A percentile compares a stretch with the other conserved stretches of the same genome.
Evolutionary conservation across 1,140 invertebrate genomes (phyloP).

Genomic region (Himalopsyche phryganea): DNA sequence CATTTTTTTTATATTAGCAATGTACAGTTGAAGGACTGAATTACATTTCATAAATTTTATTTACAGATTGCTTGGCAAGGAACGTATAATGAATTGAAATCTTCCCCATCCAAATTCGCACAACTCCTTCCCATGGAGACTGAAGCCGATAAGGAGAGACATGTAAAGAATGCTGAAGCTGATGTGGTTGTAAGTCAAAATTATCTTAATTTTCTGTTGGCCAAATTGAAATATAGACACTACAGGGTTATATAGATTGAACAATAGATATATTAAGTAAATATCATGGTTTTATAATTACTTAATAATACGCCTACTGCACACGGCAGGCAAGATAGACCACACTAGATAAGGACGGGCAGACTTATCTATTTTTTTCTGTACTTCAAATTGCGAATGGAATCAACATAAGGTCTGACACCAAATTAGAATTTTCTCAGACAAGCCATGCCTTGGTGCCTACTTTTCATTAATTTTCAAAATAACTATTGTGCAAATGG

Average conservation of each 20-base stretch:
- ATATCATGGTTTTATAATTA: neutral
- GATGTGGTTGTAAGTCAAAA: neutral
- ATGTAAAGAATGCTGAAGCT: slow-evolving; percentile 2
- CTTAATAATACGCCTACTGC: neutral
- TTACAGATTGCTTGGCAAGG: slow-evolving; percentile 28
- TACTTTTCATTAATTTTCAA: neutral
- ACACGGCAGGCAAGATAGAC: neutral
- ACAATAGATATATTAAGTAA: neutral
- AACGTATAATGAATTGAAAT: slow-evolving; percentile 21
- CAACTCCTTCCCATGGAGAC: slow-evolving; percentile 2
- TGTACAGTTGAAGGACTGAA: too few relatives aligned
- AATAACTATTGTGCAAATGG: neutral
- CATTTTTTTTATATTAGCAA: too few relatives aligned
- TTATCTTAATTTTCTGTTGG: neutral
- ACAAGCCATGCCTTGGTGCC: neutral
- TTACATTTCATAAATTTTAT: neutral
- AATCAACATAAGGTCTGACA: too few relatives aligned
- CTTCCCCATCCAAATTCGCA: slow-evolving; percentile 11
- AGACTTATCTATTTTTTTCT: too few relatives aligned
- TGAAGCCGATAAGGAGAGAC: neutral
- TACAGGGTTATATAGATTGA: neutral
- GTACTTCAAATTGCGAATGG: too few relatives aligned
- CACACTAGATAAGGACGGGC: too few relatives aligned
- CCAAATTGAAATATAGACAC: neutral
- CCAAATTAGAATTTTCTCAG: too few relatives aligned